Conservation (phyloP, 1,140 invertebrate genomes). For the Drosophila eugracilis region DNA sequence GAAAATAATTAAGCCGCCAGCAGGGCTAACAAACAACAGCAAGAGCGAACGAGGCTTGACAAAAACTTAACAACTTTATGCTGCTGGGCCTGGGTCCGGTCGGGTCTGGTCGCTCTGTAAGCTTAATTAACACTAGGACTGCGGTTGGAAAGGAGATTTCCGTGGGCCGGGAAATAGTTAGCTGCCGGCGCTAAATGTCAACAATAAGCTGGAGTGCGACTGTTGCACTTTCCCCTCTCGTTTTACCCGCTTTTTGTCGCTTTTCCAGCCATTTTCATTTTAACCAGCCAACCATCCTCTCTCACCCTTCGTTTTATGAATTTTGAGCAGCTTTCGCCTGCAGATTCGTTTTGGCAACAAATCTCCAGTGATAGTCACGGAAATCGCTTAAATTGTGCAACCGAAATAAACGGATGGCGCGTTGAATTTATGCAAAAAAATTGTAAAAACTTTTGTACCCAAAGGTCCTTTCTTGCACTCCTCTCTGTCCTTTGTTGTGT, state of each 20-base stretch:
- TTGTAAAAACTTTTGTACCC: slow-evolving; percentile 28
- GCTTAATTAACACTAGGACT: slow-evolving; percentile 71
- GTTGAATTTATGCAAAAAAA: slow-evolving; percentile 69
- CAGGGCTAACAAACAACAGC: slow-evolving; percentile 51
- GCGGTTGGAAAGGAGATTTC: slow-evolving; percentile 15
- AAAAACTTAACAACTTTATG: slow-evolving; percentile 75
- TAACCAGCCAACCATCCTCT: background rate
- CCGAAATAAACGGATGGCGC: slow-evolving; percentile 33
- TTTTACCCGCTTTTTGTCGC: slow-evolving; percentile 9
- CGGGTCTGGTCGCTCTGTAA: slow-evolving; percentile 41
- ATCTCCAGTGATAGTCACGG: slow-evolving; percentile 47
- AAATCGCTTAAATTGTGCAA: slow-evolving; percentile 55
- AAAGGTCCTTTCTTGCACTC: slow-evolving; percentile 9
- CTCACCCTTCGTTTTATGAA: slow-evolving; percentile 40
- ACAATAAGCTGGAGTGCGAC: slow-evolving; percentile 54
- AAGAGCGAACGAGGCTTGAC: slow-evolving; percentile 31
- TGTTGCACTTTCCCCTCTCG: slow-evolving; percentile 39
- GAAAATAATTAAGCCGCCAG: slow-evolving; percentile 70
- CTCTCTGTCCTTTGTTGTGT: too few relatives aligned
- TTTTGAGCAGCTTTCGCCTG: slow-evolving; percentile 50
- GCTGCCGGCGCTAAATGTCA: slow-evolving; percentile 44
- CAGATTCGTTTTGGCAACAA: slow-evolving; percentile 54
- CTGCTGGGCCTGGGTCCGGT: slow-evolving; percentile 10
- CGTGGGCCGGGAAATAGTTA: slow-evolving; percentile 3
- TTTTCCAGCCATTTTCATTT: slow-evolving; percentile 23